Percentiles rank a stretch among this genome's conserved stretches.
Conservation (phyloP, 1,140 invertebrate species). For the Lucilia sericata region DNA sequence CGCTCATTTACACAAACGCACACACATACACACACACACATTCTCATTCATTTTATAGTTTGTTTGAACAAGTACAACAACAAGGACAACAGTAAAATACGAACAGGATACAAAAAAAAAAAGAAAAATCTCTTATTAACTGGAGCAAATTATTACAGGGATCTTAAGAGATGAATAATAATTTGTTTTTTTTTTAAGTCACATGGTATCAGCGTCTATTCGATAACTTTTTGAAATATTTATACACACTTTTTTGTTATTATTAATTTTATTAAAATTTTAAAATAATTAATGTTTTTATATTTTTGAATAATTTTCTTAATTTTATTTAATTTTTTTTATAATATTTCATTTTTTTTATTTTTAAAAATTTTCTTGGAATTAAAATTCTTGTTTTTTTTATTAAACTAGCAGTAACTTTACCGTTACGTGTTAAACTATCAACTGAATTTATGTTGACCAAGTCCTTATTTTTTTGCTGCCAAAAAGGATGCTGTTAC, state of each 20-base stretch:
- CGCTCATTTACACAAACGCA: background rate
- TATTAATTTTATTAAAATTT: background rate
- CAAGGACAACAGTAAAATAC: background rate
- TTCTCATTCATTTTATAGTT: background rate
- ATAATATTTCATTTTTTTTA: background rate
- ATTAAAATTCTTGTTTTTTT: background rate
- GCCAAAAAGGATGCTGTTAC: slow-evolving; percentile 32
- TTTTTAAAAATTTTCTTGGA: background rate
- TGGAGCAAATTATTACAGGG: slow-evolving; percentile 10
- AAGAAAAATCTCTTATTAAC: slow-evolving; percentile 5
- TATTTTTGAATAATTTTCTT: background rate
- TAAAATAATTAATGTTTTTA: background rate
- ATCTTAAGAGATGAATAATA: background rate
- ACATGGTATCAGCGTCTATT: background rate
- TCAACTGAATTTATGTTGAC: slow-evolving; percentile 42
- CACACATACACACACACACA: background rate
- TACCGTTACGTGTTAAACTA: slow-evolving; percentile 39
- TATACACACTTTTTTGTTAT: background rate
- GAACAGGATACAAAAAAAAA: background rate
- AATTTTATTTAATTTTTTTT: slow-evolving; percentile 29
- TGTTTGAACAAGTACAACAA: background rate
- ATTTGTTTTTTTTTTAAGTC: background rate
- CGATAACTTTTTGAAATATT: background rate
- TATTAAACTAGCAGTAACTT: slow-evolving; percentile 2
- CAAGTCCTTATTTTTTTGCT: slow-evolving; percentile 35